Base-by-base conservation (phyloP, 64 coral and sea anemone genomes). In the Acropora yongei region DNA sequence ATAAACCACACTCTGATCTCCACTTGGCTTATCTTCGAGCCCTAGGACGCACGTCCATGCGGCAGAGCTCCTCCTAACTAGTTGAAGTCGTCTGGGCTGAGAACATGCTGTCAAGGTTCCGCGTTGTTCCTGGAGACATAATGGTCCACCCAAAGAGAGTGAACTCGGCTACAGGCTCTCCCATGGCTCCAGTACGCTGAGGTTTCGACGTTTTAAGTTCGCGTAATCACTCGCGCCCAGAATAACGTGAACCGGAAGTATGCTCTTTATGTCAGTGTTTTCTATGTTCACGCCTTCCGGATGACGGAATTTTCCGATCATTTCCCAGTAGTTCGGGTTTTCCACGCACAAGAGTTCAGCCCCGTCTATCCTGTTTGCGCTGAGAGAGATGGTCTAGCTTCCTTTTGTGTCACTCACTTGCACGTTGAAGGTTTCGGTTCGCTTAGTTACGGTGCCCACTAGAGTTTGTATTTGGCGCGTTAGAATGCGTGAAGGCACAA, bases 61-160 rank as follows among this genome's bases (percentile, higher is more conserved):
- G 76, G 41, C 81, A 92, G 0, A 92, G 60, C 81, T 92, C 18
- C 77, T 75, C 68, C 40, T 92, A 75, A 61, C 85, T 82, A 12
- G 71, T 47, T 18, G 43, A 14, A 3, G 90, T 63, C 41, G 90
- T 69, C 48, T 65, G 47, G 16, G 50, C 43, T n/a, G 78, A 8
- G 12, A 85, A 75, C 13, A 42, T 77, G 20, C 49, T 75, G 11
- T 49, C 69, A 2, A 92, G 18, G 49, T 77, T 19, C 20, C 3
- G 12, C 44, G 86, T 75, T 42, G 41, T 63, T 67, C 83, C 51
- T 19, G 82, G 80, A 5, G 90, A 87, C 61, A 87, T 92, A 55
- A 92, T 77, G 13, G 74, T 17, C 90, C 90, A 92, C 20, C 90
- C 90, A 66, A n/a, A n/a, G n/a, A n/a, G n/a, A n/a, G n/a, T n/a